A percentile compares a stretch with the other conserved stretches of the same genome.
Conservation (phyloP, 1,140 invertebrate genomes). For the Megalonaias nervosa region DNA sequence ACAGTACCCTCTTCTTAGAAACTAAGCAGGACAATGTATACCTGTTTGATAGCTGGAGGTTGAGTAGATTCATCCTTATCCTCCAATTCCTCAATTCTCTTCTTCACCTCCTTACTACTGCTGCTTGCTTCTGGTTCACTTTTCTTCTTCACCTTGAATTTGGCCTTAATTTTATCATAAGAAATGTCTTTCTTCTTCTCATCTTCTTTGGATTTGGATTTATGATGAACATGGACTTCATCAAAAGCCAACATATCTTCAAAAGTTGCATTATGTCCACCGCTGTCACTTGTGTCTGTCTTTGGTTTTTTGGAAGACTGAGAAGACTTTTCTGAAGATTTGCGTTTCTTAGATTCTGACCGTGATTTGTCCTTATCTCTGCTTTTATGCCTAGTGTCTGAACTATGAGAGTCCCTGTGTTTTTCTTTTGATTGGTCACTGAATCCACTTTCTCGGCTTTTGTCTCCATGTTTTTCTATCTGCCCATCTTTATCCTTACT, state of each 20-base stretch:
- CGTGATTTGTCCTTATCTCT: no score
- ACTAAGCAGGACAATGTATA: slow-evolving; percentile 3
- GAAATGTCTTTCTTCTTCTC: slow-evolving; percentile 5
- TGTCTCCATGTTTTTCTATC: slow-evolving; percentile 6
- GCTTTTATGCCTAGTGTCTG: no score
- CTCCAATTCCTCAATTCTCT: slow-evolving; percentile 15
- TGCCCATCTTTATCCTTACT: slow-evolving; percentile 16
- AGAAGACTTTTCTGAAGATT: neutral
- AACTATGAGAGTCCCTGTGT: no score
- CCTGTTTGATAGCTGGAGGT: slow-evolving; percentile 33
- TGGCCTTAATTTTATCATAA: slow-evolving; percentile 47
- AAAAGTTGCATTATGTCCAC: slow-evolving; percentile 42
- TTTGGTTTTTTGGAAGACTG: slow-evolving; percentile 6
- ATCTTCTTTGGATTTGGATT: slow-evolving; percentile 12
- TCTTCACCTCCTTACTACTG: slow-evolving; percentile 27
- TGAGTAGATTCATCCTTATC: neutral
- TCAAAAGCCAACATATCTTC: slow-evolving; percentile 52
- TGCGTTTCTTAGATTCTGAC: neutral
- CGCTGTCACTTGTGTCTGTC: neutral
- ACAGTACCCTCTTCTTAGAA: no score
- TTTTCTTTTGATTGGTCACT: no score
- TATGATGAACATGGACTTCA: slow-evolving; percentile 25
- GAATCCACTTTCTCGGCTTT: no score
- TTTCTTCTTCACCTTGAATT: slow-evolving; percentile 54
- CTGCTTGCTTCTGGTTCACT: slow-evolving; percentile 22